phyloP scores from a whole-genome alignment of 2,113 vertebrate species.

The Catagonus wagneri region DNA sequence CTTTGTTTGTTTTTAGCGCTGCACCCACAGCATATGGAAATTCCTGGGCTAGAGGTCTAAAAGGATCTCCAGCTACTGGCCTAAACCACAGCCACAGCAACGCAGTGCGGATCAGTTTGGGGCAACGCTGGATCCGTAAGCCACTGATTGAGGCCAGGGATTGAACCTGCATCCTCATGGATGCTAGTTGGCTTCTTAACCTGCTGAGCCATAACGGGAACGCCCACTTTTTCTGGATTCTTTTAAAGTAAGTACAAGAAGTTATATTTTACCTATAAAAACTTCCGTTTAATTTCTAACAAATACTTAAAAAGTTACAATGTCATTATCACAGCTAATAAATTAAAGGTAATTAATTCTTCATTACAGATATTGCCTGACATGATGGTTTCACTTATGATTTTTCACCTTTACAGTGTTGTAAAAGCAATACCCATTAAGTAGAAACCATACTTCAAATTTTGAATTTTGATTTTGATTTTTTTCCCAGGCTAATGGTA shows the following conservation, averaged over 20 bases:
- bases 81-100: no score
- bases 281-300: neutral
- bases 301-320: neutral
- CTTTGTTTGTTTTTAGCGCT: no score
- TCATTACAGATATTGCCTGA: neutral
- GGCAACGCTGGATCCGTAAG: no score
- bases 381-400: neutral
- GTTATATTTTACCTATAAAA: neutral
- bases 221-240: neutral
- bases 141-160: no score
- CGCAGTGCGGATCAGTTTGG: no score
- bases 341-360: neutral
- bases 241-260: neutral
- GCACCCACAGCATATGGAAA: no score
- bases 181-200: no score
- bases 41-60: no score
- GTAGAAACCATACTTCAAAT: no score
- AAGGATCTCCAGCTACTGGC: no score
- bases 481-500: neutral
- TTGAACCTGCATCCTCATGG: no score
- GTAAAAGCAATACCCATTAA: neutral
- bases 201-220: no score
- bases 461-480: neutral
- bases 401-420: neutral
- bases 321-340: slow-evolving; percentile 11